phyloP scores from a whole-genome alignment of 2,888 invertebrate species.

The Esperia sulphurella region DNA sequence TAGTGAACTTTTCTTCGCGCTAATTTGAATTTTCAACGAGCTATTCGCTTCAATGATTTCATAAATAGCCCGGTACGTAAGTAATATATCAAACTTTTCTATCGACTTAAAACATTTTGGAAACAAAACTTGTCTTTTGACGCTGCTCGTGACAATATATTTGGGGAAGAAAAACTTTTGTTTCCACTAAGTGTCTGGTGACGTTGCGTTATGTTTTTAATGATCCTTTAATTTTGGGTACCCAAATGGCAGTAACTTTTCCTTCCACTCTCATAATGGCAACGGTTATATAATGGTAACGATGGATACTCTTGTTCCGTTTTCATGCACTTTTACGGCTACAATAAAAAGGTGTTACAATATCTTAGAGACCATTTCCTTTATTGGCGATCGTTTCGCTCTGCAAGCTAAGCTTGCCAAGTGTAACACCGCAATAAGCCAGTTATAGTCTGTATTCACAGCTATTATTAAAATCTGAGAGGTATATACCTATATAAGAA shows the following conservation, averaged over 20 bases:
- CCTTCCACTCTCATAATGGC: background rate
- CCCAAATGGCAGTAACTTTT: background rate
- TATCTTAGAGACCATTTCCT: conserved; percentile 24
- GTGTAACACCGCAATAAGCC: conserved; percentile 26
- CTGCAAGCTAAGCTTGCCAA: conserved; percentile 26
- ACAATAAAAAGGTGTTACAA: conserved; percentile 40
- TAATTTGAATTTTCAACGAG: no score
- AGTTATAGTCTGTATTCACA: conserved; percentile 25
- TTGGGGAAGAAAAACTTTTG: background rate
- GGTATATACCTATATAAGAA: no score
- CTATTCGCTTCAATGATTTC: no score
- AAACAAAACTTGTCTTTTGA: background rate
- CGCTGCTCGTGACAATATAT: background rate
- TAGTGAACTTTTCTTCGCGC: no score
- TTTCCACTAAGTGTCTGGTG: background rate
- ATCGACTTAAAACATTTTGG: background rate
- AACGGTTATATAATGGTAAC: conserved; percentile 21
- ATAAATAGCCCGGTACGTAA: no score
- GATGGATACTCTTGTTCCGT: no score
- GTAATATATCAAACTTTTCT: background rate
- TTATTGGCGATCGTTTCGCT: conserved; percentile 34
- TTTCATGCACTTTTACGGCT: conserved; percentile 35
- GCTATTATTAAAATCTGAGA: background rate
- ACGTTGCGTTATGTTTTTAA: conserved; percentile 3
- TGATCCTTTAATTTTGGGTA: conserved; percentile 1